Percentiles rank a stretch among this genome's conserved stretches.
Conservation (phyloP, 2,113 vertebrate species). For the Todiramphus chloris region DNA sequence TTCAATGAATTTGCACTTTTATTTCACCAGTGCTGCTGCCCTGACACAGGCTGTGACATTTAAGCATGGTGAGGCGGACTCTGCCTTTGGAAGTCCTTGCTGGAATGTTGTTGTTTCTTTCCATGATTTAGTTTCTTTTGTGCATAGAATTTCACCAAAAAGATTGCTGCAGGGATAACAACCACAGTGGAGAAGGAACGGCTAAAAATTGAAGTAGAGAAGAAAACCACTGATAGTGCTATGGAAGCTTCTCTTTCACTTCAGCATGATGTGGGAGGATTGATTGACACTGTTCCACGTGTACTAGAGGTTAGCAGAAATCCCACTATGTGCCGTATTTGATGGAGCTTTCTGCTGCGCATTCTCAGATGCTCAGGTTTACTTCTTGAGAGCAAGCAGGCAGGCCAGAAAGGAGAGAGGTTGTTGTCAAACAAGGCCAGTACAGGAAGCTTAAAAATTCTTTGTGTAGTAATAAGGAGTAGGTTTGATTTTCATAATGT, state of each 20-base stretch:
- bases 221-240: conserved; percentile 31
- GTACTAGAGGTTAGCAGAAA: conserved; percentile 70
- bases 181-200: conserved; percentile 55
- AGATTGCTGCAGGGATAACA: conserved; percentile 50
- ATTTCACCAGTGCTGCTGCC: not conserved
- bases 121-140: not conserved
- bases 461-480: not conserved
- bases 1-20: not conserved
- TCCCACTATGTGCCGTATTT: not conserved
- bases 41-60: not conserved
- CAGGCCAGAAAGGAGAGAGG: not conserved
- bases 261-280: conserved; percentile 68
- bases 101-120: not conserved
- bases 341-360: not conserved
- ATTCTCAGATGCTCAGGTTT: not conserved
- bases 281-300: conserved; percentile 68
- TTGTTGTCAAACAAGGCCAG: not conserved
- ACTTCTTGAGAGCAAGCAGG: not conserved
- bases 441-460: not conserved
- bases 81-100: not conserved
- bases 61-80: not conserved
- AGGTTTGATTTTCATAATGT: not conserved
- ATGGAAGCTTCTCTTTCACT: conserved; percentile 56
- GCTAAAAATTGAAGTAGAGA: conserved; percentile 57
- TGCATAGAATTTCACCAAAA: conserved; percentile 56